A percentile compares a stretch with the other conserved stretches of the same genome.
phyloP scores from a whole-genome alignment of 2,797 vertebrate genomes.

The Pagetopsis macropterus region DNA sequence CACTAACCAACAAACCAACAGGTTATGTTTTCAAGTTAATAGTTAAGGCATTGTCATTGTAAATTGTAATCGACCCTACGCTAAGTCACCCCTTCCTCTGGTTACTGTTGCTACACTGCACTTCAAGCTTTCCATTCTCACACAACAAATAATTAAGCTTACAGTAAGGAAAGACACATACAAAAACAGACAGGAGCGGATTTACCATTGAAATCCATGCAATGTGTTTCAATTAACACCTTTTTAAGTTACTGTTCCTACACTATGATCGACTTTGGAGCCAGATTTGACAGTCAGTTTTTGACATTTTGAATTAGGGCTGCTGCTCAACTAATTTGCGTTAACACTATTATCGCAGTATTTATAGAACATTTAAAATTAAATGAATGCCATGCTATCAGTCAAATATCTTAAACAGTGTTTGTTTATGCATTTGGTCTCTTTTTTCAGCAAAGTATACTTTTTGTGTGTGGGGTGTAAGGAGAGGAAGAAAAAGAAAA shows the following conservation, averaged over 20 bases:
- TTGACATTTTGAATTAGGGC: too few relatives aligned
- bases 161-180: background rate
- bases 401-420: too few relatives aligned
- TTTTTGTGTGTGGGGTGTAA: too few relatives aligned
- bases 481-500: too few relatives aligned
- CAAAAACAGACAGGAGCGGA: background rate
- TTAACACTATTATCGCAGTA: too few relatives aligned
- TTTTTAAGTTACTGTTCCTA: background rate
- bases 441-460: too few relatives aligned
- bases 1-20: too few relatives aligned
- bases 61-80: background rate
- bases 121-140: constrained; percentile 5
- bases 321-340: too few relatives aligned
- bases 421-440: too few relatives aligned
- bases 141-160: background rate
- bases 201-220: constrained; percentile 13
- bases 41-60: constrained; percentile 1
- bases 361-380: too few relatives aligned
- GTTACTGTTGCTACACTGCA: background rate
- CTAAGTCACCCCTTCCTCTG: background rate
- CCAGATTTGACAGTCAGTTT: too few relatives aligned
- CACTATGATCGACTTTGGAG: background rate
- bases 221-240: background rate
- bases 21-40: background rate
- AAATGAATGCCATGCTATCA: too few relatives aligned